A percentile compares a stretch with the other conserved stretches of the same genome.
These are phyloP conservation scores for Bombus terrestris DNA, from an alignment of 1,140 invertebrate species.

Conservation along the genomic window DNA sequence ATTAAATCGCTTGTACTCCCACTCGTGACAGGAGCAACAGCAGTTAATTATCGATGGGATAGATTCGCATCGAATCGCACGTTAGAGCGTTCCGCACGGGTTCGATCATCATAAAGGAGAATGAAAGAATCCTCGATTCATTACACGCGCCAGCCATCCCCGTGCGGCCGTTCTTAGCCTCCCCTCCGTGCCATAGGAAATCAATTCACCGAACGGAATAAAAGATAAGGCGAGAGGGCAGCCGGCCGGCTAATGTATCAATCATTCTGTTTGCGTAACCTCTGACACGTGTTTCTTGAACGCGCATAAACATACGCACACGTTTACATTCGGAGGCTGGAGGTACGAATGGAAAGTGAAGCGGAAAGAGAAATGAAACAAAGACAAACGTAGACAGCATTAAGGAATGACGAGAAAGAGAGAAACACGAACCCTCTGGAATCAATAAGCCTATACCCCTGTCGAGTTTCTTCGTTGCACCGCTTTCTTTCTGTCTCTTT, in stretches of 20 bases:
- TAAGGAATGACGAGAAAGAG: not conserved
- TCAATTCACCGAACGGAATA: conserved; percentile 70
- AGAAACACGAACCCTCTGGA: conserved; percentile 47
- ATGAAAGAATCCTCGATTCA: conserved; percentile 58
- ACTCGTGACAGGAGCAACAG: not conserved
- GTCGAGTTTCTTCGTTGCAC: conserved; percentile 21
- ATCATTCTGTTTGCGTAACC: conserved; percentile 74
- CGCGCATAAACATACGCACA: conserved; percentile 43
- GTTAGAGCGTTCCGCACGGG: not conserved
- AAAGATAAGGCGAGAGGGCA: conserved; percentile 72
- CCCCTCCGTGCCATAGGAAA: conserved; percentile 42
- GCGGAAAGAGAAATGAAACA: not conserved
- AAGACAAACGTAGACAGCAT: not conserved
- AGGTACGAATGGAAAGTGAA: not conserved
- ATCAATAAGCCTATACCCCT: conserved; percentile 65
- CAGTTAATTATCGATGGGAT: conserved; percentile 14
- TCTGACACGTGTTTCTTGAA: conserved; percentile 67
- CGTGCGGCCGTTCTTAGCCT: not conserved
- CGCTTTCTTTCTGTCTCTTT: conserved; percentile 17
- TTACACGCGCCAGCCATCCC: conserved; percentile 56
- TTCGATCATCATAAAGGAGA: conserved; percentile 52
- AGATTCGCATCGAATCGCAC: not conserved
- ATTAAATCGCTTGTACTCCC: not conserved
- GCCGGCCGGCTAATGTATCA: conserved; percentile 69
- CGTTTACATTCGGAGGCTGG: not conserved